Percentiles rank a stretch among this genome's conserved stretches.
Evolutionary conservation across 2,797 vertebrate genomes (phyloP).

Genomic region (Aselliscus stoliczkanus): DNA sequence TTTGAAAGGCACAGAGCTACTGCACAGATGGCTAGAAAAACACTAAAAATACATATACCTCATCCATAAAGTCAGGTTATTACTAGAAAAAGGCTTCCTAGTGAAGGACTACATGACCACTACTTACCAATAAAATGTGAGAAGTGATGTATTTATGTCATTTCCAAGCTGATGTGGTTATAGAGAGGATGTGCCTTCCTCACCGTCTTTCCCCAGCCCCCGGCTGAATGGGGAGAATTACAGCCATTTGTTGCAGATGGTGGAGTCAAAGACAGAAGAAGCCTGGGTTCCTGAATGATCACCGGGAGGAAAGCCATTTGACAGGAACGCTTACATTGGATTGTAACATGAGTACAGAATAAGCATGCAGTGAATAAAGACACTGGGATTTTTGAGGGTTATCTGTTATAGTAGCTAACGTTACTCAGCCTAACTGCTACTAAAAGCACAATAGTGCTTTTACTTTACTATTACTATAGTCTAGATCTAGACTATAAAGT

Average conservation of each 20-base stretch:
- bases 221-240: neutral
- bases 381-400: neutral
- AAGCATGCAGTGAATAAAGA: neutral
- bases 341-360: neutral
- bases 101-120: neutral
- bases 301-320: neutral
- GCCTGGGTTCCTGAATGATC: neutral
- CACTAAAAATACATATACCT: neutral
- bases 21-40: neutral
- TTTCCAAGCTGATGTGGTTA: neutral
- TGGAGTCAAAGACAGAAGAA: neutral
- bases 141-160: neutral
- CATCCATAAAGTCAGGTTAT: neutral
- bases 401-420: neutral
- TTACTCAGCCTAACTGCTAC: neutral
- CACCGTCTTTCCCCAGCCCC: fast-evolving
- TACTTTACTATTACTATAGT: neutral
- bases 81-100: neutral
- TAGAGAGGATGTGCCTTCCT: neutral
- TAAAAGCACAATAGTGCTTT: neutral
- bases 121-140: neutral
- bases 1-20: neutral
- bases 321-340: neutral
- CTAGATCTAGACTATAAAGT: neutral
- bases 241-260: neutral